Evolutionary conservation across 2,888 invertebrate genomes (phyloP), one percentile per base, ranked within the genome.

Genomic region (Cremastobaeus sp.): DNA sequence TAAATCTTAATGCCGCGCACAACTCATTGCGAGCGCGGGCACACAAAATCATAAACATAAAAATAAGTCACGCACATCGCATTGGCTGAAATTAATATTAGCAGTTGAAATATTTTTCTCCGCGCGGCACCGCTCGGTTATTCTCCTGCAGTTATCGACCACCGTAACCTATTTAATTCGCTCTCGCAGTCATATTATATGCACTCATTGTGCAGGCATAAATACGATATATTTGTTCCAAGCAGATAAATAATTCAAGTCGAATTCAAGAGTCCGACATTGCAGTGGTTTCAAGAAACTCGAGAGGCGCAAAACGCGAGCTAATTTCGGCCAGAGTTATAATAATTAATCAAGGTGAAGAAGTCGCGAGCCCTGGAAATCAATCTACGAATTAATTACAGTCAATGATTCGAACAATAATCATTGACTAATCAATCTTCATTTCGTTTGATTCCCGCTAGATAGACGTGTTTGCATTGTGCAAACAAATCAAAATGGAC

Each of bases 401-500:
- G 20, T 21, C 37, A 59, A 59, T 59, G 45, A 59, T 59, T 45
- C 35, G 35, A 47, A 20, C n/a, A 30, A 34, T 34, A 34, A 55
- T 34, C 45, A 59, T 47, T 59, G 11, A 45, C 25, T 45, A 21
- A 21, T 59, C 25, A 30, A 59, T 59, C 64, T 28, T 41, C 20
- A 21, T 48, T 62, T 15, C 4, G 25, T 25, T 37, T 50, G 15
- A 62, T 39, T 35, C 34, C 11, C 30, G 5, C 37, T 18, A 32
- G 20, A 32, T 25, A 52, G 62, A 30, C 50, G 30, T n/a, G 17
- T 30, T 62, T 43, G 20, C 41, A 62, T 41, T 62, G 43, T 43
- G 6, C 11, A 17, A 12, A n/a, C 35, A 34, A 64, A 52, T 64
- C 52, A 52, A 52, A 64, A 64, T 64, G 21, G 45, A 65, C 18